Evolutionary conservation across 35 echinoderm and acorn worm genomes (phyloP).

Genomic region (Ophioderma brevispina): DNA sequence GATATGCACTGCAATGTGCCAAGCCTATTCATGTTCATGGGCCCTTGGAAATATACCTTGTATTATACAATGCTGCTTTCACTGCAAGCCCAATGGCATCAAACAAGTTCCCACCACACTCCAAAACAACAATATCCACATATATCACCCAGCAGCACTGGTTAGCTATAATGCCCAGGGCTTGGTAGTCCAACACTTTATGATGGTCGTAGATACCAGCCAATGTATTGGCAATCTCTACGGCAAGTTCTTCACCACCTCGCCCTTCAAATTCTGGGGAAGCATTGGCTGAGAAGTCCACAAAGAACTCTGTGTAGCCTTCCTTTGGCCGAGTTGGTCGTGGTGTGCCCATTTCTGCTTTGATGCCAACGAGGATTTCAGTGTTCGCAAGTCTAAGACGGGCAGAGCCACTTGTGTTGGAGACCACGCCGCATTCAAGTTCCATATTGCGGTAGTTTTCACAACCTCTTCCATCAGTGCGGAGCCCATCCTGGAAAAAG

Average conservation of each 20-base stretch:
- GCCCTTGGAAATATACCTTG: slow-evolving; percentile 86
- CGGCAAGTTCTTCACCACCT: slow-evolving; percentile 86
- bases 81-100: slow-evolving; percentile 93
- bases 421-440: slow-evolving; percentile 93
- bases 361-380: slow-evolving; percentile 87
- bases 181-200: slow-evolving; percentile 68
- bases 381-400: slow-evolving; percentile 84
- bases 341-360: slow-evolving; percentile 97
- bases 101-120: slow-evolving; percentile 96
- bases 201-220: slow-evolving; percentile 53
- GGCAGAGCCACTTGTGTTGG: slow-evolving; percentile 97
- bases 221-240: slow-evolving; percentile 82
- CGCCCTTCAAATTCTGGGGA: slow-evolving; percentile 95
- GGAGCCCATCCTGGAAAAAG: slow-evolving; percentile 62
- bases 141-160: slow-evolving; percentile 94
- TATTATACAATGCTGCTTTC: slow-evolving; percentile 92
- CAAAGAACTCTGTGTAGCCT: slow-evolving; percentile 93
- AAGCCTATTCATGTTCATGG: too few species aligned
- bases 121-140: slow-evolving; percentile 92
- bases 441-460: slow-evolving; percentile 79
- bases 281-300: slow-evolving; percentile 97
- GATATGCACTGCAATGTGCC: too few species aligned
- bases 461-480: slow-evolving; percentile 85
- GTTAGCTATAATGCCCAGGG: slow-evolving; percentile 71
- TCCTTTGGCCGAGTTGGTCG: slow-evolving; percentile 40